These are phyloP conservation scores for Pararge aegeria DNA, from an alignment of 1,140 invertebrate genomes.

Conservation along the genomic window DNA sequence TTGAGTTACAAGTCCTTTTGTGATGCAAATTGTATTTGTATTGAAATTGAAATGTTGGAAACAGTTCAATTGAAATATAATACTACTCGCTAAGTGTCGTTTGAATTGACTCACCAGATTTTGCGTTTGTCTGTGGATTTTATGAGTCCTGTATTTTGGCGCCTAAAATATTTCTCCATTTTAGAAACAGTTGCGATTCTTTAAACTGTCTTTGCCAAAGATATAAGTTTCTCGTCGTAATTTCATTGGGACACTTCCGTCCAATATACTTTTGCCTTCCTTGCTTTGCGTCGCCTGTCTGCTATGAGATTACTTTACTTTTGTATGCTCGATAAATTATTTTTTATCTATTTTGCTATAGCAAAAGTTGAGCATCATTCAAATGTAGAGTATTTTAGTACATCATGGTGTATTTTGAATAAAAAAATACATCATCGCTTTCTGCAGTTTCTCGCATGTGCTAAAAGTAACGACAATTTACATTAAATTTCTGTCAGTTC, in stretches of 20 bases:
- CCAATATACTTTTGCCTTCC: too few relatives aligned
- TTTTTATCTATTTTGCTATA: too few relatives aligned
- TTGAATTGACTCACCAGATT: constrained; percentile 47
- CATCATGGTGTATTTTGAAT: not conserved
- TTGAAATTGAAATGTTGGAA: constrained; percentile 45
- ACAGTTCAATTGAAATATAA: constrained; percentile 55
- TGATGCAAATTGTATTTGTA: constrained; percentile 48
- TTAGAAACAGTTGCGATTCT: not conserved
- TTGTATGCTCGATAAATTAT: too few relatives aligned
- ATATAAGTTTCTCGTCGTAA: not conserved
- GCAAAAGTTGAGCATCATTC: too few relatives aligned
- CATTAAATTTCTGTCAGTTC: constrained; percentile 17
- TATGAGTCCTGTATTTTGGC: constrained; percentile 12
- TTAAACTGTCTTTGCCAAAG: not conserved
- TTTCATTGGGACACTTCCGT: too few relatives aligned
- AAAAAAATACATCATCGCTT: not conserved
- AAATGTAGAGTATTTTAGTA: too few relatives aligned
- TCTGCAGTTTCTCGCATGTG: not conserved
- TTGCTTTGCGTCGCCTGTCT: too few relatives aligned
- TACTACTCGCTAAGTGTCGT: constrained; percentile 37
- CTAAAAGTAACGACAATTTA: constrained; percentile 13
- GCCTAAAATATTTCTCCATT: constrained; percentile 3
- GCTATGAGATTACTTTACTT: too few relatives aligned
- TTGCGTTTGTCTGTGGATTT: constrained; percentile 17
- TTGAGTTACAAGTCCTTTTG: constrained; percentile 28